Evolutionary conservation across 35 echinoderm and acorn worm species (phyloP).

Genomic region (Chiridota heheva): DNA sequence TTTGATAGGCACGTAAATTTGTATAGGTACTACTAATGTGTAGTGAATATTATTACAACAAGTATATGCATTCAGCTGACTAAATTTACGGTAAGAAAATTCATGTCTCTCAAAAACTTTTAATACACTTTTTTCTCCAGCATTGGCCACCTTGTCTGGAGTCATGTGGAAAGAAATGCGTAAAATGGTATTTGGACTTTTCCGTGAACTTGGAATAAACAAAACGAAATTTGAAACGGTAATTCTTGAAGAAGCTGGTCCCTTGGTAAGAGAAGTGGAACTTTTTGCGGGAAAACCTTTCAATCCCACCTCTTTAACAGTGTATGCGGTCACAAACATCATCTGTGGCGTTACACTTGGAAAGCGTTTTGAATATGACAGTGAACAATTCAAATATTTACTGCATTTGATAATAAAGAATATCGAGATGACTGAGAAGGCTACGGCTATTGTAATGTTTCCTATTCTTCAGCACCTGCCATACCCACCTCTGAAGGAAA

Average conservation of each 20-base stretch:
- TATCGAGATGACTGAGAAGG: neutral
- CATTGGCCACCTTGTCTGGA: conserved; percentile 3
- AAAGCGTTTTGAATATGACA: conserved; percentile 33
- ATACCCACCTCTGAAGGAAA: neutral
- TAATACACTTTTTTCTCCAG: no score
- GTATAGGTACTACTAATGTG: no score
- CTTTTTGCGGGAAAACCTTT: neutral
- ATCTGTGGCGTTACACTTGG: conserved; percentile 29
- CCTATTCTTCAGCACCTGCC: neutral
- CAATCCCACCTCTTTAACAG: neutral
- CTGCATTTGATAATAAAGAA: neutral
- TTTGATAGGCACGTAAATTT: no score
- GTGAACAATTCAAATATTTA: conserved; percentile 17
- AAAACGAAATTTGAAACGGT: conserved; percentile 9
- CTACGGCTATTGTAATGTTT: neutral
- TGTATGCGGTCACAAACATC: conserved; percentile 42
- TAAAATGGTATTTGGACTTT: neutral
- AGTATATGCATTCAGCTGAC: no score
- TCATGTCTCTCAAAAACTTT: no score
- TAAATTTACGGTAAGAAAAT: no score
- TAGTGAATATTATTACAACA: no score
- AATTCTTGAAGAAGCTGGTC: conserved; percentile 7
- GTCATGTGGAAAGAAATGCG: conserved; percentile 21
- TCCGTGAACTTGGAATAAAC: conserved; percentile 27
- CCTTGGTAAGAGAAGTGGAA: neutral